Evolutionary conservation across 2,113 vertebrate genomes (phyloP).

Genomic region (Sclerurus mexicanus): DNA sequence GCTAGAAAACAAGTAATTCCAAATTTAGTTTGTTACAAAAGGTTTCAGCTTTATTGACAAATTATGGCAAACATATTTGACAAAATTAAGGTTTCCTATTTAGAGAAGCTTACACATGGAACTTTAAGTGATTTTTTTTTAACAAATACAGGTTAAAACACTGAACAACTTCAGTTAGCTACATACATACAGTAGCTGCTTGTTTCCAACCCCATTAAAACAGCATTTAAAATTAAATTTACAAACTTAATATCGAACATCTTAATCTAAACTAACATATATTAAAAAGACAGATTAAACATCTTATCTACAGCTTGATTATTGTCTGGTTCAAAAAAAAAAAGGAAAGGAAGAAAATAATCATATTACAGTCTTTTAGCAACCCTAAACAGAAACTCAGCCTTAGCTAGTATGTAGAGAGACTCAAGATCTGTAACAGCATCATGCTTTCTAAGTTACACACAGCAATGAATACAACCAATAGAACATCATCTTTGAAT

Average conservation of each 20-base stretch:
- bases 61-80: conserved; percentile 91
- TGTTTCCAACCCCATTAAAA: conserved; percentile 87
- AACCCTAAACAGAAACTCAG: conserved; percentile 78
- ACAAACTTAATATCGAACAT: conserved; percentile 91
- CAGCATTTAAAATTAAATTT: conserved; percentile 91
- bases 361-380: conserved; percentile 80
- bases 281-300: conserved; percentile 87
- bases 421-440: conserved; percentile 79
- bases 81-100: conserved; percentile 94
- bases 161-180: conserved; percentile 96
- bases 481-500: conserved; percentile 79
- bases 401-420: conserved; percentile 75
- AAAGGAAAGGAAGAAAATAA: background rate
- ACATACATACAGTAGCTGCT: conserved; percentile 90
- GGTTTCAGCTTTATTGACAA: conserved; percentile 89
- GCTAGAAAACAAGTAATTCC: conserved; percentile 88
- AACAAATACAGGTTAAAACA: conserved; percentile 99
- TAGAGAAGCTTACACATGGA: conserved; percentile 96
- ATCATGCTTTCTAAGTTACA: conserved; percentile 81
- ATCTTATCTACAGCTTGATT: conserved; percentile 87
- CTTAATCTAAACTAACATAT: conserved; percentile 85
- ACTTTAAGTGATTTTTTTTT: conserved; percentile 91
- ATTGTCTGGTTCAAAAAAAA: conserved; percentile 71
- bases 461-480: conserved; percentile 81
- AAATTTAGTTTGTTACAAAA: conserved; percentile 92